These are phyloP conservation scores for Eurystomus glaucurus DNA, from an alignment of 2,797 vertebrate genomes.

Conservation along the genomic window DNA sequence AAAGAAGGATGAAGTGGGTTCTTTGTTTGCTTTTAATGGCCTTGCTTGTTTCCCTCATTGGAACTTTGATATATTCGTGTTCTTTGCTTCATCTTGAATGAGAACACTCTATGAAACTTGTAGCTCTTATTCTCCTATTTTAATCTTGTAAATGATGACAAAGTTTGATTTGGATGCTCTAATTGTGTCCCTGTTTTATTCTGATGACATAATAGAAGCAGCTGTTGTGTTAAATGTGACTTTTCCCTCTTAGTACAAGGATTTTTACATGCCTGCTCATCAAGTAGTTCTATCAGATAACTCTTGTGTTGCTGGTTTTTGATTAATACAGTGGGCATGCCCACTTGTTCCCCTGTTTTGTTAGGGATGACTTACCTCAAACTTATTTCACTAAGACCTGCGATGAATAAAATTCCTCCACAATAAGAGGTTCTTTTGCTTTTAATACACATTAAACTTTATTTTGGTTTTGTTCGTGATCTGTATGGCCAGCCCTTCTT, in stretches of 20 bases:
- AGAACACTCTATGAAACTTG: not conserved
- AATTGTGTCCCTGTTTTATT: constrained; percentile 36
- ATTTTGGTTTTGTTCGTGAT: not conserved
- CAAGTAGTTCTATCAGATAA: not conserved
- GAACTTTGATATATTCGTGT: not conserved
- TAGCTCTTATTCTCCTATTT: constrained; percentile 15
- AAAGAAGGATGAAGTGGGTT: not conserved
- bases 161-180: constrained; percentile 23
- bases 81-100: not conserved
- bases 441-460: not conserved
- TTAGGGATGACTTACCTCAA: not conserved
- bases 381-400: not conserved
- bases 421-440: not conserved
- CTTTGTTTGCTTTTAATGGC: not conserved
- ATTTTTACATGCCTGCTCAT: constrained; percentile 7
- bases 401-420: not conserved
- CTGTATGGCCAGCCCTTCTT: not conserved
- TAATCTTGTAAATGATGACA: constrained; percentile 10
- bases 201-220: constrained; percentile 35
- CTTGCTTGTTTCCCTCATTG: not conserved
- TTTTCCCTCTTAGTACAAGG: not conserved
- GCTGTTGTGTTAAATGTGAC: constrained; percentile 19
- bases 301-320: not conserved
- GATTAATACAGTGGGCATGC: not conserved
- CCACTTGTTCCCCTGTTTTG: not conserved